A percentile compares a stretch with the other conserved stretches of the same genome.
Conservation (phyloP, 1,140 invertebrate genomes). For the Coenobita brevimanus region DNA sequence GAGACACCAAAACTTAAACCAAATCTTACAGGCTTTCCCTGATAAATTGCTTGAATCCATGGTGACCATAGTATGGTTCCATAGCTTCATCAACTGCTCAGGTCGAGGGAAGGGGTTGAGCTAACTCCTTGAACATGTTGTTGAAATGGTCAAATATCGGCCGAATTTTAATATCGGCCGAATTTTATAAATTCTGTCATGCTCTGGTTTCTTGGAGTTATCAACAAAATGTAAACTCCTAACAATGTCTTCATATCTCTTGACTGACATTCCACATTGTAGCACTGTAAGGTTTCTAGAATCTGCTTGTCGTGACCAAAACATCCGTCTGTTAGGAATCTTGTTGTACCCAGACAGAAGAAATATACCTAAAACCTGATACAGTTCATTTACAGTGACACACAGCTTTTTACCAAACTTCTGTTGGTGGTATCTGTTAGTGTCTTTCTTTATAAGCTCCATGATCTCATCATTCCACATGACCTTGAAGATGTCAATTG, state of each 20-base stretch:
- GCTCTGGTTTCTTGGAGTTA: too few relatives aligned
- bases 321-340: too few relatives aligned
- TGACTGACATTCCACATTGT: slow-evolving; percentile 13
- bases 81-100: slow-evolving; percentile 5
- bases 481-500: slow-evolving; percentile 7
- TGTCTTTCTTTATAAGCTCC: neutral
- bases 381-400: too few relatives aligned
- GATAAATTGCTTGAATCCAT: too few relatives aligned
- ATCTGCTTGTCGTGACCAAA: neutral
- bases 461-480: too few relatives aligned
- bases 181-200: too few relatives aligned
- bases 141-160: too few relatives aligned
- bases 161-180: neutral
- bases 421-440: slow-evolving; percentile 6
- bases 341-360: too few relatives aligned
- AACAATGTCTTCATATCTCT: slow-evolving; percentile 17
- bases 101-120: neutral
- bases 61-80: too few relatives aligned
- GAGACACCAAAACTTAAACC: slow-evolving; percentile 25
- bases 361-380: too few relatives aligned
- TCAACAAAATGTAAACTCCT: slow-evolving; percentile 15
- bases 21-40: slow-evolving; percentile 9
- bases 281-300: neutral
- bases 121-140: too few relatives aligned
- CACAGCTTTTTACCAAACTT: too few relatives aligned